Evolutionary conservation across 2,888 invertebrate genomes (phyloP).

Genomic region (Drosophila diplacantha): DNA sequence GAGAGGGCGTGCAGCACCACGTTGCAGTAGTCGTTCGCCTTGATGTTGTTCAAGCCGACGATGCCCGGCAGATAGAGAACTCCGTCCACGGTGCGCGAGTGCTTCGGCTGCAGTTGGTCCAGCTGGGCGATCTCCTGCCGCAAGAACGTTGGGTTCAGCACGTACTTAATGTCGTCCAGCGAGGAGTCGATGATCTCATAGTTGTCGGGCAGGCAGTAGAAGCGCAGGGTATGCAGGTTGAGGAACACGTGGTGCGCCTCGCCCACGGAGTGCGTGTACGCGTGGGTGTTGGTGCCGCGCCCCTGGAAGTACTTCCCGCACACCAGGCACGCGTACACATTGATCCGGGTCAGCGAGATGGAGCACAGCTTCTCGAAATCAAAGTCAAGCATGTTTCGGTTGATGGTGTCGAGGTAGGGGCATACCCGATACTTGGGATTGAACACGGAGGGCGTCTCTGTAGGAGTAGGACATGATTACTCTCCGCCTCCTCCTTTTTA

Average conservation of each 20-base stretch:
- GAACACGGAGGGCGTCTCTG: conserved; percentile 77
- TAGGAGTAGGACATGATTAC: not conserved
- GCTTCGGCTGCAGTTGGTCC: conserved; percentile 83
- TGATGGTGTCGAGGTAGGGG: conserved; percentile 98
- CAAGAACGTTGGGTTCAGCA: conserved; percentile 97
- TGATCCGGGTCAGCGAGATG: conserved; percentile 97
- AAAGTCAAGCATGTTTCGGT: conserved; percentile 97
- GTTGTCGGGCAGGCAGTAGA: conserved; percentile 99
- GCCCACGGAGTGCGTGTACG: conserved; percentile 98
- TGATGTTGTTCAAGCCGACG: conserved; percentile 98
- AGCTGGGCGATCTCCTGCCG: conserved; percentile 88
- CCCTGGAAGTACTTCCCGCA: conserved; percentile 99
- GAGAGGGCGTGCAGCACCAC: conserved; percentile 96
- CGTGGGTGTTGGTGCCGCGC: conserved; percentile 97
- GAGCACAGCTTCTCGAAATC: conserved; percentile 99
- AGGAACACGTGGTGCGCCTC: conserved; percentile 98
- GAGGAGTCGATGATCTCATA: conserved; percentile 99
- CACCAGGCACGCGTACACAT: conserved; percentile 99
- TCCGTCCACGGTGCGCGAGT: conserved; percentile 96
- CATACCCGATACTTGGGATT: conserved; percentile 83
- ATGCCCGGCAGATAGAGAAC: conserved; percentile 96
- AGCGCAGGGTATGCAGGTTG: conserved; percentile 96
- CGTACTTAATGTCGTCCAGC: conserved; percentile 98
- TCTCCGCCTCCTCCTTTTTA: too few species aligned
- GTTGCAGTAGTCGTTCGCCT: conserved; percentile 99